Base-by-base conservation (phyloP, 2,113 vertebrate genomes). In the Apaloderma vittatum region DNA sequence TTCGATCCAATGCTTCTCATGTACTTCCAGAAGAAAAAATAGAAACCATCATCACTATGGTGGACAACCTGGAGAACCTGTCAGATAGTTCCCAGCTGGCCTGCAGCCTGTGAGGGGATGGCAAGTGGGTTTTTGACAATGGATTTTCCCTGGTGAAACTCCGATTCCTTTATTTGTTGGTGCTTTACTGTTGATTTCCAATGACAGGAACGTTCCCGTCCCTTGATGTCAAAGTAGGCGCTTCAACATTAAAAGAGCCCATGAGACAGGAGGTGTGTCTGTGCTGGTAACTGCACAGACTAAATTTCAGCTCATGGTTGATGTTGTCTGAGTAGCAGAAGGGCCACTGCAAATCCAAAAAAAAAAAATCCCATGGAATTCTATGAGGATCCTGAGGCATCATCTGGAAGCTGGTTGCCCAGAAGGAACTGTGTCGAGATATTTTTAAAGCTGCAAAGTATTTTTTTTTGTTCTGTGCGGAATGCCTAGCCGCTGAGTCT, bases 11-110 rank as follows among this genome's bases (percentile, higher is more conserved):
- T 0, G 99, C 98, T 2, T 97, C 97, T 8, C 73, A 90, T 0
- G 98, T 99, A 54, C 97, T 99, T 59, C 89, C 97, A 3, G 88
- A 96, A 21, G 97, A 97, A 57, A 98, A 97, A 48, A 89, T 98
- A 11, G 98, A 99, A 85, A 43, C 43, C 78, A 95, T 99, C 71
- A 97, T 99, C 46, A 32, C 98, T 29, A 94, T 71, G 45, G 98
- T 99, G 67, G 98, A 98, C 34, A 88, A 95, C 85, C 90, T 98
- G 94, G 98, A 98, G 84, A 86, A 48, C 6, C 90, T 98, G 43
- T 23, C 93, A 37, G 97, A 98, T 54, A 95, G 97, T 52, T 97
- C 97, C 89, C 80, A 93, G 34, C 97, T 99, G 74, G 97, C 98
- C 26, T 96, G 93, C 84, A 96, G 96, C 70, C 97, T 99, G 36